Percentiles rank a stretch among this genome's conserved stretches.
phyloP scores from a whole-genome alignment of 2,888 invertebrate species.

The Diogma glabrata region DNA sequence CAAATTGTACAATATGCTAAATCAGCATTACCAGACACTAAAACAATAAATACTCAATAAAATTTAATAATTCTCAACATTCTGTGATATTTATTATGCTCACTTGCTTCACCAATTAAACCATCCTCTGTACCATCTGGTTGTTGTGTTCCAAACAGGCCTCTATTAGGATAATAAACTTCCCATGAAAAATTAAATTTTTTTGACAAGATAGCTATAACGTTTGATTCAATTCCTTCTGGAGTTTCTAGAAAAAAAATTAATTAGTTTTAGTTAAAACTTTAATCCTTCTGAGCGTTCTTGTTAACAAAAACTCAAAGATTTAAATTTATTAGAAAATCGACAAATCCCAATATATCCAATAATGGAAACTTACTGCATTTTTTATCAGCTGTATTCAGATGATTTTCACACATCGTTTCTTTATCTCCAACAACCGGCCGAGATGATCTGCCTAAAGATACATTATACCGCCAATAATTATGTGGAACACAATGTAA shows the following conservation, averaged over 20 bases:
- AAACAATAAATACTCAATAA: too few species aligned
- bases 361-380: too few species aligned
- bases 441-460: not conserved
- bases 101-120: slow-evolving; percentile 3
- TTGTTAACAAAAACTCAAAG: too few species aligned
- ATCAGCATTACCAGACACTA: slow-evolving; percentile 7
- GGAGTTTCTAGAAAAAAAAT: too few species aligned
- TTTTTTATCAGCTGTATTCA: not conserved
- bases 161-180: not conserved
- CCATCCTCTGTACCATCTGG: slow-evolving; percentile 7
- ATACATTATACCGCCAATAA: slow-evolving; percentile 2
- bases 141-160: not conserved
- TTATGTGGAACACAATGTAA: slow-evolving; percentile 4
- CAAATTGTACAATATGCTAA: slow-evolving; percentile 2
- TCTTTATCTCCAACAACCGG: not conserved
- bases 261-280: too few species aligned
- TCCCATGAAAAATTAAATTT: slow-evolving; percentile 9
- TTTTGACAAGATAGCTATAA: not conserved
- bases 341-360: too few species aligned
- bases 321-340: too few species aligned
- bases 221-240: not conserved
- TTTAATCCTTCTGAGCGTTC: too few species aligned
- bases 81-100: not conserved
- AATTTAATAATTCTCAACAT: too few species aligned
- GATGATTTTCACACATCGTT: not conserved